These are phyloP conservation scores for Chrysaora quinquecirrha DNA, from an alignment of 30 jellyfish, hydroid and myxozoan genomes.

Conservation along the genomic window DNA sequence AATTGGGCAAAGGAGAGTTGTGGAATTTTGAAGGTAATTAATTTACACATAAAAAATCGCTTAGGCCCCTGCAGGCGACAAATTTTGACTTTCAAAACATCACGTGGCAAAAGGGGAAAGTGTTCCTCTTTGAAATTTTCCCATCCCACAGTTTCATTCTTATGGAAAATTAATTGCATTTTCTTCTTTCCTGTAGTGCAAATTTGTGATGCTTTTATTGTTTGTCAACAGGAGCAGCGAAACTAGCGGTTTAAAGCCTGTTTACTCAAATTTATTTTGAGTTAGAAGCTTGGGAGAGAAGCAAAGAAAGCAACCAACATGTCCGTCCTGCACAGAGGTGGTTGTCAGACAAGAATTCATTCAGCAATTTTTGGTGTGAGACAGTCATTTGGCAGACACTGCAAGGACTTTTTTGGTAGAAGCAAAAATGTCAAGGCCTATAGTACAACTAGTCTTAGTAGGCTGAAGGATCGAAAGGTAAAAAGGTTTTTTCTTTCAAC, in stretches of 20 bases:
- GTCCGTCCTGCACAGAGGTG: slow-evolving; percentile 53
- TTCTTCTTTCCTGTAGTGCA: not conserved
- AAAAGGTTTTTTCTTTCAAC: too few species aligned
- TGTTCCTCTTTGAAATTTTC: not conserved
- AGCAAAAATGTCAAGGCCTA: not conserved
- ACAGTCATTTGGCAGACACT: slow-evolving; percentile 6
- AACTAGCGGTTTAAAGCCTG: not conserved
- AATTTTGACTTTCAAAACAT: too few species aligned
- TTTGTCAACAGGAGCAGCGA: not conserved
- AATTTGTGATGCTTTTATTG: too few species aligned
- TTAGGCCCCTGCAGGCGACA: too few species aligned
- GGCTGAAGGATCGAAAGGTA: slow-evolving; percentile 67
- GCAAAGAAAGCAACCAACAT: too few species aligned
- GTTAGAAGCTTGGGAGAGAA: too few species aligned
- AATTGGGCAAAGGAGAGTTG: too few species aligned
- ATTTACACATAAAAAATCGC: too few species aligned
- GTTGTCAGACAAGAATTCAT: slow-evolving; percentile 47
- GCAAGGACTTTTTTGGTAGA: not conserved
- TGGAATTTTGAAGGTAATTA: too few species aligned
- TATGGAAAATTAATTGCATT: not conserved
- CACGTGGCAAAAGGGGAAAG: slow-evolving; percentile 5
- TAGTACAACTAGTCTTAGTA: slow-evolving; percentile 17
- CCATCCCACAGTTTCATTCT: not conserved
- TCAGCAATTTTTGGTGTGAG: slow-evolving; percentile 54
- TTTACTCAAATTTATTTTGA: too few species aligned